A percentile compares a stretch with the other conserved stretches of the same genome.
Evolutionary conservation across 2,797 vertebrate species (phyloP).

Genomic region (Fistularia tabacaria): DNA sequence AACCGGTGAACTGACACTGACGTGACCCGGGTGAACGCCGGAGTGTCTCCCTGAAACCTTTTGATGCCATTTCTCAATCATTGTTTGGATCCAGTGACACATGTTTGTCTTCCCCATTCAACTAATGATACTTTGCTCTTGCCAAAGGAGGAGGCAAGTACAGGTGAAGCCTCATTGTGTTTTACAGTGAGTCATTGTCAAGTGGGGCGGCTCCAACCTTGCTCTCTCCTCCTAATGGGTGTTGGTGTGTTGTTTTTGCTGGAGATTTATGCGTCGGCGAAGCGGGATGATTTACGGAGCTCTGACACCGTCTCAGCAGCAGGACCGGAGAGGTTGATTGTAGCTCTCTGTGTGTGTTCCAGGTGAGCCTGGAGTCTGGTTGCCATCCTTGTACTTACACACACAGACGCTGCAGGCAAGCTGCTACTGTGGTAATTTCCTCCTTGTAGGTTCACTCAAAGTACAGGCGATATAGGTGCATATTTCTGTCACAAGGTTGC

Average conservation of each 20-base stretch:
- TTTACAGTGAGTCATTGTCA: constrained; percentile 69
- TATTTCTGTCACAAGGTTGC: background rate
- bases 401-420: constrained; percentile 2
- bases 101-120: constrained; percentile 53
- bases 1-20: constrained; percentile 69
- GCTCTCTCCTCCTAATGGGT: constrained; percentile 59
- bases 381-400: background rate
- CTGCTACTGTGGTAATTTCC: constrained; percentile 29
- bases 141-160: constrained; percentile 38
- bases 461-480: constrained; percentile 8
- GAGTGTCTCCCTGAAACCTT: constrained; percentile 54
- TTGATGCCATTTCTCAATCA: constrained; percentile 56
- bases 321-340: constrained; percentile 49
- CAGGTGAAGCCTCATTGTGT: constrained; percentile 62
- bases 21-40: constrained; percentile 59
- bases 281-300: constrained; percentile 63
- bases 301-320: constrained; percentile 65
- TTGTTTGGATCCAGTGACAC: constrained; percentile 57
- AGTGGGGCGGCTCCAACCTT: constrained; percentile 64
- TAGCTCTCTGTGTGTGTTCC: constrained; percentile 67
- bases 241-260: constrained; percentile 65
- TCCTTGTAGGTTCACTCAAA: constrained; percentile 38
- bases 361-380: constrained; percentile 68
- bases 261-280: constrained; percentile 68
- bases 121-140: constrained; percentile 44